Base-by-base conservation (phyloP, 2,797 vertebrate species). In the Pipistrellus pygmaeus region DNA sequence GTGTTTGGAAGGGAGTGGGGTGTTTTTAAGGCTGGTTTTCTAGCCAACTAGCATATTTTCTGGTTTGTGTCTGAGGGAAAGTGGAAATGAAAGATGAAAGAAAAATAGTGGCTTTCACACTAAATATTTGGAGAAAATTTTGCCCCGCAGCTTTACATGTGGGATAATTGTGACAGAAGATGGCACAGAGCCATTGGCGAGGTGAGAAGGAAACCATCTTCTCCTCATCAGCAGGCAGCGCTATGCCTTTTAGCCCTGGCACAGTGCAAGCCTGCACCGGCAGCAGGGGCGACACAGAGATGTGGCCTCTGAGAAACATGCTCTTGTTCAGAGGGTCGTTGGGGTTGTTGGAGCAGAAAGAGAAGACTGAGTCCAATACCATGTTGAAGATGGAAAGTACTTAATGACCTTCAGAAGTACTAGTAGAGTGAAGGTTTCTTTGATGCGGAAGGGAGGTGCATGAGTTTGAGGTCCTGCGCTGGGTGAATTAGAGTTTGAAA, bases 11-110 rank as follows among this genome's bases (percentile, higher is more conserved):
- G 30, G 27, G 35, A 48, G 8, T 1, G 5, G 14, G 3, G 4
- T 73, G 17, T 64, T 87, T 85, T 15, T 6, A 14, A 51, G 8
- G 38, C 44, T 62, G 27, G 9, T 44, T 96, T 35, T 82, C 27
- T 85, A 60, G 11, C 10, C 15, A 64, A 27, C 25, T 73, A 18
- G 14, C 2, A 20, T 53, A 8, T 77, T 93, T 82, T 68, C 18
- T 72, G 48, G 12, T 81, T 25, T 15, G 57, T 86, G 27, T 84
- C 21, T 1, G 3, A 68, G 8, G 35, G 8, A 77, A 86, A 62
- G 9, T 71, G 46, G 11, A 92, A 84, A 68, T 60, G n/a, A 77
- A 85, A 82, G 48, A 90, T 20, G 20, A 84, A 87, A 60, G 5
- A 81, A 3, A 53, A 80, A 76, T 20, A 64, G 3, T 18, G 1